phyloP scores from a whole-genome alignment of 2,113 vertebrate genomes.

The Rostratula benghalensis region DNA sequence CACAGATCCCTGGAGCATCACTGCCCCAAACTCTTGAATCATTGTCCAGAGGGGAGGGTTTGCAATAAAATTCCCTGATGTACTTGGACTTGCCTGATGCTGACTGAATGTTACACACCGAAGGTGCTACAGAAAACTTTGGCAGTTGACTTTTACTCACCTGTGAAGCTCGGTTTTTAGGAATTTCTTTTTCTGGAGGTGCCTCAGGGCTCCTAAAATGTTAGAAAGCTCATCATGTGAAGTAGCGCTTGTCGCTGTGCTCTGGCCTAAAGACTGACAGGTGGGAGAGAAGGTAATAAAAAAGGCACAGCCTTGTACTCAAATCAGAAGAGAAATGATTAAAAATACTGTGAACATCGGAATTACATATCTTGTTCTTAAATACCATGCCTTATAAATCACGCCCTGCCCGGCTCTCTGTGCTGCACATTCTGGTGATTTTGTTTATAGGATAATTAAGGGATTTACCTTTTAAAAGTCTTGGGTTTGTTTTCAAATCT shows the following conservation, averaged over 20 bases:
- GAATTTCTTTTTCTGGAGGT: not conserved
- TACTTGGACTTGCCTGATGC: not conserved
- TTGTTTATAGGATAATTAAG: constrained; percentile 43
- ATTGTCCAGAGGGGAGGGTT: not conserved
- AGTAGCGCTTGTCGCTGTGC: rapidly evolving
- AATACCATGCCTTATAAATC: not conserved
- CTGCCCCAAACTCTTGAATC: not conserved
- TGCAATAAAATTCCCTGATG: not conserved
- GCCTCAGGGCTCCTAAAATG: not conserved
- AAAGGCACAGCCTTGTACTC: not conserved
- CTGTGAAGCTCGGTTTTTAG: not conserved
- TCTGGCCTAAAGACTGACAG: not conserved
- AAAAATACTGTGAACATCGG: not conserved
- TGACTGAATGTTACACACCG: not conserved
- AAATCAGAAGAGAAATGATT: not conserved
- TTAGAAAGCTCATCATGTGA: not conserved
- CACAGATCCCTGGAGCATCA: not conserved
- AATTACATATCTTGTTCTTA: not conserved
- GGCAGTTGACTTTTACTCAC: not conserved
- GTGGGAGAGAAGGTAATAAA: not conserved
- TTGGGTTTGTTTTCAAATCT: constrained; percentile 30
- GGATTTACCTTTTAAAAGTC: constrained; percentile 56
- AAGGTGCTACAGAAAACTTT: not conserved
- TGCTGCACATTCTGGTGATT: not conserved
- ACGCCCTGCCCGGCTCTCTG: not conserved